Base-by-base conservation (phyloP, 2,113 vertebrate genomes). In the Rhagologus leucostigma region DNA sequence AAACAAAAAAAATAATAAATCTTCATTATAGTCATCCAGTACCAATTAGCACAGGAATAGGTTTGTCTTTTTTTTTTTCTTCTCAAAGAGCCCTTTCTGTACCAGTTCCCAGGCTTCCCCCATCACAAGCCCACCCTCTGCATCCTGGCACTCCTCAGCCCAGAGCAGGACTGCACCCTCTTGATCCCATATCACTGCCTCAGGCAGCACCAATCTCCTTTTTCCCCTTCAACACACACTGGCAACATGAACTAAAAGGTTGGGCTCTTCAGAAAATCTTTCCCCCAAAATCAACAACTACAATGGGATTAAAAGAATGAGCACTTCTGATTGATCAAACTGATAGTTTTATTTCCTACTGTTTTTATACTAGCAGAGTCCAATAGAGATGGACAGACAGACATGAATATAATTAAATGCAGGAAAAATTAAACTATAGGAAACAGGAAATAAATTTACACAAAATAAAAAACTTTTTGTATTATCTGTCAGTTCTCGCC, bases 351-450 rank as follows among this genome's bases (percentile, higher is more conserved):
- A 97, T 94, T 97, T 97, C 49, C 86, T 89, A 75, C 23, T 32
- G 56, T 50, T 97, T 93, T 89, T 80, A 90, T 89, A 97, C 80
- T 65, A 96, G 81, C 53, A 92, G 78, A 93, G 60, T 92, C 92
- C 76, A 93, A 95, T 70, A 70, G 8, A 82, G 89, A 97, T n/a
- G 32, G 77, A 27, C 65, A 50, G 84, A 88, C 30, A 90, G 59
- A 92, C 56, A 76, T 63, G 60, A 56, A 94, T 73, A 93, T 26
- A 95, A 86, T 96, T 97, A 96, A 97, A 95, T 82, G 90, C 52
- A 96, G 86, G 84, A 73, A 91, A 95, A 46, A 62, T 8, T 13
- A 53, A 96, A 96, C 74, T 95, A 93, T 96, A 95, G 95, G 97
- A 96, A 97, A 95, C 29, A 84, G 53, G 35, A 57, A 27, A 46